Conservation (phyloP, 2,888 invertebrate species). For the Eupeodes luniger region DNA sequence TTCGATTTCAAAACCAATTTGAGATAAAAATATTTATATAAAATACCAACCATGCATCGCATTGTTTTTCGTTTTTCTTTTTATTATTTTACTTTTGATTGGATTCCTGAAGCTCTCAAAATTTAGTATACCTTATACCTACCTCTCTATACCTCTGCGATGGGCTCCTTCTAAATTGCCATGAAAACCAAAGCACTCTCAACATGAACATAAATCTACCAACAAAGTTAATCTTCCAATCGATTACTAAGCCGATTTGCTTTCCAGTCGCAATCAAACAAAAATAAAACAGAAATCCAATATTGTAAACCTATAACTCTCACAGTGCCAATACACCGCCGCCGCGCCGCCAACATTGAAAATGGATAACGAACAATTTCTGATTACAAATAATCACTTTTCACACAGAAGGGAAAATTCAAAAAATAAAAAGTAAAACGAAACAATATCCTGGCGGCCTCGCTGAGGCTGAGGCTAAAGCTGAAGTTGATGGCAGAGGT, state of each 20-base stretch:
- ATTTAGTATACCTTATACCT: background rate
- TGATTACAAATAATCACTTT: conserved; percentile 64
- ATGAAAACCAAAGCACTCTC: conserved; percentile 2
- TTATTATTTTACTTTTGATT: background rate
- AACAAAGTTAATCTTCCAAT: conserved; percentile 60
- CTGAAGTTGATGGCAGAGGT: too few species aligned
- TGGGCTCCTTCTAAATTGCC: background rate
- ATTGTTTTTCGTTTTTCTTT: background rate
- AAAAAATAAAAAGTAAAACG: conserved; percentile 4
- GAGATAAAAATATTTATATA: background rate
- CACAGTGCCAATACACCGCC: background rate
- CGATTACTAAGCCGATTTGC: conserved; percentile 63
- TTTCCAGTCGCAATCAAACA: conserved; percentile 25
- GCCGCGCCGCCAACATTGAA: conserved; percentile 11
- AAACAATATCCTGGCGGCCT: conserved; percentile 5
- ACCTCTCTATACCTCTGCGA: background rate
- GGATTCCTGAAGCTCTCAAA: background rate
- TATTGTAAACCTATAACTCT: conserved; percentile 3
- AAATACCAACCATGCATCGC: background rate
- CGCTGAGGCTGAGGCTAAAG: too few species aligned
- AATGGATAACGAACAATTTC: conserved; percentile 53
- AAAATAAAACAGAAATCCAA: conserved; percentile 1
- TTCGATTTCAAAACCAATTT: background rate
- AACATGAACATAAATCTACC: background rate
- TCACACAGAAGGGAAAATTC: background rate